Evolutionary conservation across 53 echinoderm and acorn worm species (phyloP), one percentile per base, ranked within the genome.

Genomic region (Paracentrotus lividus): DNA sequence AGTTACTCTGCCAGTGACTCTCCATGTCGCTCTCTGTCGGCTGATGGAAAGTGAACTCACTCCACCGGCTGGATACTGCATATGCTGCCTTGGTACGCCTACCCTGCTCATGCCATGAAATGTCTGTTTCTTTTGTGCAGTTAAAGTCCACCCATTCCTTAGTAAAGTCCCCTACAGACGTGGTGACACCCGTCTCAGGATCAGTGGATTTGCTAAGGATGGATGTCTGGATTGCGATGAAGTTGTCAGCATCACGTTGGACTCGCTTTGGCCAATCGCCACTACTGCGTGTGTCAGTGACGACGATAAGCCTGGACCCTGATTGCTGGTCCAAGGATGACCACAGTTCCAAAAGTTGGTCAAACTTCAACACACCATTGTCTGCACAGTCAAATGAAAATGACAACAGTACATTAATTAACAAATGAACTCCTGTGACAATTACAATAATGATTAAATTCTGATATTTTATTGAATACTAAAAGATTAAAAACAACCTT

Each of bases 61-160:
- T 88, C 99, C 99, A 99, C 29, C 78, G 81, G 8, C 84, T 94
- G 20, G 97, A 99, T n/a, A 97, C 96, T 0, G 93, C 94, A 66
- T 99, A 99, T 16, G 86, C 92, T 2, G 99, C 97, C 93, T 95
- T 96, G 40, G 94, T 86, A 10, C 94, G 96, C 49, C 97, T 81
- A 61, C 96, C 97, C 67, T 96, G 96, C 90, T 98, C 97, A 33
- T 88, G 95, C 95, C 97, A 97, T 20, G 94, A 93, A 72, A 94
- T 49, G 32, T 94, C 85, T 24, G 90, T 95, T 43, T 97, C 96
- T 29, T 78, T 95, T 2, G 96, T 89, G 93, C 96, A 96, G 85
- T 99, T 99, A 92, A 93, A 99, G 77, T 94, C 96, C 31, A 97
- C 99, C 99, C 99, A 99, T 77, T 97, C 97, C 18, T 93, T 94